Percentiles rank a stretch among this genome's conserved stretches.
phyloP scores from a whole-genome alignment of 2,797 vertebrate species.

The Vultur gryphus region DNA sequence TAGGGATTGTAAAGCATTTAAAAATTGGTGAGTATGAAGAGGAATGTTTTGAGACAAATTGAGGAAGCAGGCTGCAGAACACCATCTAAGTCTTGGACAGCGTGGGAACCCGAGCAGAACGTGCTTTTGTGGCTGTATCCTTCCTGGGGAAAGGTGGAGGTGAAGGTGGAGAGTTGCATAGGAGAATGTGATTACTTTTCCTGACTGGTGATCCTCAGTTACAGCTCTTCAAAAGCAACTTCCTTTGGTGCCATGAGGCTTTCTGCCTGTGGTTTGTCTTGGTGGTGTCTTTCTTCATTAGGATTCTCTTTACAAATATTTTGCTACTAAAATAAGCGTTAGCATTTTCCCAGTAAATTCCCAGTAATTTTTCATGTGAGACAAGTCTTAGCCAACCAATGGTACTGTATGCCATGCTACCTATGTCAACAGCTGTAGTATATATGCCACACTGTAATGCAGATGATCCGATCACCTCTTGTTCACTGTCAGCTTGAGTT shows the following conservation, averaged over 20 bases:
- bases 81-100: neutral
- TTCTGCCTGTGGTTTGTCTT: neutral
- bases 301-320: neutral
- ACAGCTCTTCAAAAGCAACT: neutral
- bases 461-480: neutral
- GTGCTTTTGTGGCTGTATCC: accelerated
- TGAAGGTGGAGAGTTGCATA: neutral
- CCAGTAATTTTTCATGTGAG: neutral
- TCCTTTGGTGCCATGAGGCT: accelerated
- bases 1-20: neutral
- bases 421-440: neutral
- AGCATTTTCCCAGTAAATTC: neutral
- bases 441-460: too few relatives aligned
- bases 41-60: neutral
- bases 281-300: neutral
- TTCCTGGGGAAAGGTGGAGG: neutral
- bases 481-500: neutral
- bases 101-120: neutral
- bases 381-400: accelerated
- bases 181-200: neutral
- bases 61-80: neutral
- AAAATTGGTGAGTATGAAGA: neutral
- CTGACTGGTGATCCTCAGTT: neutral
- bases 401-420: neutral
- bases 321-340: neutral